Base-by-base conservation (phyloP, 2,113 vertebrate species). In the Oreotrochilus melanogaster region DNA sequence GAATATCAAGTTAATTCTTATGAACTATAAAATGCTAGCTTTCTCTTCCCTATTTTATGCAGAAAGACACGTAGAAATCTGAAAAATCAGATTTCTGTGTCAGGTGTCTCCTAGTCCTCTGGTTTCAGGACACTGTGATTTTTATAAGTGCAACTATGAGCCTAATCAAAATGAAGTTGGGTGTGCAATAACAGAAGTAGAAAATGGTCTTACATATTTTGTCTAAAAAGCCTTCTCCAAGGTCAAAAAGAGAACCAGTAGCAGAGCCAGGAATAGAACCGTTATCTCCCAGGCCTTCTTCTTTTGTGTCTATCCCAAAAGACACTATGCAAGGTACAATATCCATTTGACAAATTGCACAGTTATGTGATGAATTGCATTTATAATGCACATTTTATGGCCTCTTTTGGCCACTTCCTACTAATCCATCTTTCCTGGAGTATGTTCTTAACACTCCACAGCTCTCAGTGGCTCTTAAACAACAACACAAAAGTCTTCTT, bases 371-470 rank as follows among this genome's bases (percentile, higher is more conserved):
- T 96, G 78, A 97, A 96, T 94, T 96, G 89, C 92, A 94, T 97
- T 96, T 96, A 92, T 96, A 93, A 92, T 96, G 94, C 90, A 94
- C 95, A 78, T 96, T 96, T 97, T 96, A 96, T 95, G 88, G 82
- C 92, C 78, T 95, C 92, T 96, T 96, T 93, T 94, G 94, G 94
- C 82, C 95, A 96, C 95, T 96, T 96, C 82, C 85, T 96, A 88
- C 90, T 94, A 97, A 96, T 96, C 88, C 81, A 12, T 95, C 92
- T 96, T 96, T 96, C 60, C 35, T 92, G 72, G 85, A 85, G 27
- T 97, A 86, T 78, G 70, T 94, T 96, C 89, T 95, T 94, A 97
- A 94, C 92, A 93, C 93, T 95, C 71, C 64, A 71, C 11, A 70
- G 90, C 85, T 91, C 66, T 97, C 73, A 74, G 60, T 89, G 67